These are phyloP conservation scores for Cyclophora punctaria DNA, from an alignment of 2,888 invertebrate species.

Conservation along the genomic window DNA sequence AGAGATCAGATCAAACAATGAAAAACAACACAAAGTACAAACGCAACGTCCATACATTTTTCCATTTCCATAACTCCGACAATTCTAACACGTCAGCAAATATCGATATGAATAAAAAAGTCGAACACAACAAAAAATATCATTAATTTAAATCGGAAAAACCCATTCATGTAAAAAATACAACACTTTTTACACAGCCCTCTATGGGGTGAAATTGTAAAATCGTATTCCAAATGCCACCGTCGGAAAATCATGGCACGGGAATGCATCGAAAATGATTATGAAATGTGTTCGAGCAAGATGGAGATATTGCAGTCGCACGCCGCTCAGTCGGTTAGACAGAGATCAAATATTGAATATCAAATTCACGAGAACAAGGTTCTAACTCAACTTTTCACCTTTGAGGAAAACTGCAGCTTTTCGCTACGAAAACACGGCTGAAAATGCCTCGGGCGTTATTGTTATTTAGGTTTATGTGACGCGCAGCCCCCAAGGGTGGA, in stretches of 20 bases:
- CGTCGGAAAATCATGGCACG: slow-evolving; percentile 66
- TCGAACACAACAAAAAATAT: not conserved
- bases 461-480: slow-evolving; percentile 42
- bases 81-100: no score
- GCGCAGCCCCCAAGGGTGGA: slow-evolving; percentile 34
- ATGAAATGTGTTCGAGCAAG: slow-evolving; percentile 67
- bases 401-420: slow-evolving; percentile 44
- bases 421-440: slow-evolving; percentile 34
- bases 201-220: slow-evolving; percentile 36
- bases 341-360: slow-evolving; percentile 75
- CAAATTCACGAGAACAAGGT: slow-evolving; percentile 38
- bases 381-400: slow-evolving; percentile 27
- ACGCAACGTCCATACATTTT: no score
- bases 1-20: no score
- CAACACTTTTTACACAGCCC: slow-evolving; percentile 8
- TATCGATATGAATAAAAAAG: not conserved
- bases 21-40: no score
- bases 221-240: slow-evolving; percentile 51
- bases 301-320: slow-evolving; percentile 64
- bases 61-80: no score
- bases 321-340: slow-evolving; percentile 67
- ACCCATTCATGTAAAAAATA: slow-evolving; percentile 6
- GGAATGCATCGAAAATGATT: slow-evolving; percentile 74
- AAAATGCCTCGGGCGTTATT: slow-evolving; percentile 27
- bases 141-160: no score